Evolutionary conservation across 2,888 invertebrate genomes (phyloP).

Genomic region (Pardosa pseudoannulata): DNA sequence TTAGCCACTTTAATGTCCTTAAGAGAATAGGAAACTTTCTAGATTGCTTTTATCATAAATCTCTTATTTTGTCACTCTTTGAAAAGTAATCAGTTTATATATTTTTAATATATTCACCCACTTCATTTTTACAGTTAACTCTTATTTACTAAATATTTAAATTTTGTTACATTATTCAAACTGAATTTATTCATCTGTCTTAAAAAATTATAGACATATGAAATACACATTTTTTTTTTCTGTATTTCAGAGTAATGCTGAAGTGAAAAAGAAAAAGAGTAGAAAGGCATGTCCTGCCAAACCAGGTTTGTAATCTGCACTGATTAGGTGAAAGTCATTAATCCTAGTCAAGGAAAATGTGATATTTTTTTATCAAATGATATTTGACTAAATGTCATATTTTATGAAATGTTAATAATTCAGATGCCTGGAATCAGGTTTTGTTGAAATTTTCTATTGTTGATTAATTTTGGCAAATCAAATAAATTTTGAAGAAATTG

Average conservation of each 20-base stretch:
- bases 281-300: conserved; percentile 45
- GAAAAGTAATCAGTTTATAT: too few species aligned
- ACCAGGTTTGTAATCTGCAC: conserved; percentile 56
- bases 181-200: too few species aligned
- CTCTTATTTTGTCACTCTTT: too few species aligned
- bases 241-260: conserved; percentile 26
- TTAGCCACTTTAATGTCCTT: too few species aligned
- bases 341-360: conserved; percentile 45
- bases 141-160: too few species aligned
- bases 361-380: conserved; percentile 38
- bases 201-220: too few species aligned
- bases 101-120: too few species aligned
- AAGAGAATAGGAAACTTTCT: too few species aligned
- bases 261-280: conserved; percentile 45
- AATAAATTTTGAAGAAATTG: conserved; percentile 1
- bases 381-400: neutral
- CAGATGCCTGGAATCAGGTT: neutral
- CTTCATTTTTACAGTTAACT: too few species aligned
- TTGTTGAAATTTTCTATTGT: neutral
- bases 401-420: neutral
- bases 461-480: neutral
- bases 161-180: too few species aligned
- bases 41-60: too few species aligned
- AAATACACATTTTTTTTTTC: neutral
- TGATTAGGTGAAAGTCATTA: conserved; percentile 10